Evolutionary conservation across 2,888 invertebrate genomes (phyloP), one percentile per base, ranked within the genome.

Genomic region (Hypomecis atomaria): DNA sequence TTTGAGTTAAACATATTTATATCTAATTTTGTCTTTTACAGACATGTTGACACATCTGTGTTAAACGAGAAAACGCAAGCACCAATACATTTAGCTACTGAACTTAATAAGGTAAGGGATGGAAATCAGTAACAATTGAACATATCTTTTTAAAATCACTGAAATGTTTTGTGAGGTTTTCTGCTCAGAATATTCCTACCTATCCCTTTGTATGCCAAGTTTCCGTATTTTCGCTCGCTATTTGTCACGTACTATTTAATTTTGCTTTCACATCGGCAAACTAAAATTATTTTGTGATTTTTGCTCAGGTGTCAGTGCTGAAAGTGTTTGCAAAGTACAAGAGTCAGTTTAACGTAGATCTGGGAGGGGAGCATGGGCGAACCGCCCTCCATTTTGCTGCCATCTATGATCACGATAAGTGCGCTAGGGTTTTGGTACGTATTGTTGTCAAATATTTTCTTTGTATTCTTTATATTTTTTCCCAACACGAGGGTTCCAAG

Each of bases 351-450:
- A 94, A 97, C 82, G 95, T 96, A 3, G 95, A 96, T 73, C 94
- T 96, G 72, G 96, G 96, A 0, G 97, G 97, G 0, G 96, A 95
- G 78, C 96, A 96, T 71, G 97, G 97, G 0, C 91, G 96, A 36
- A 97, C 97, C 0, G 96, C 97, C 0, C 92, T 98, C 0, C 98
- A 98, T 79, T 94, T 97, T 67, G 97, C 97, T 0, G 97, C 97
- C 6, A 96, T 96, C 61, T 96, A 96, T 75, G 97, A 98, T 83
- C 95, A 96, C 79, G 96, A 96, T 67, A 94, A 96, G 75, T 97
- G 97, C 83, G 97, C 97, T 10, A 93, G 95, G 79, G 94, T 97
- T 71, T 88, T 98, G 94, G 98, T 98, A 93, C 93, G 66, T 68
- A 59, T n/a, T 23, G 3, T 23, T 23, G 23, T 23, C 23, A 23